phyloP scores from a whole-genome alignment of 1,140 invertebrate species.

The Drosophila nasuta region DNA sequence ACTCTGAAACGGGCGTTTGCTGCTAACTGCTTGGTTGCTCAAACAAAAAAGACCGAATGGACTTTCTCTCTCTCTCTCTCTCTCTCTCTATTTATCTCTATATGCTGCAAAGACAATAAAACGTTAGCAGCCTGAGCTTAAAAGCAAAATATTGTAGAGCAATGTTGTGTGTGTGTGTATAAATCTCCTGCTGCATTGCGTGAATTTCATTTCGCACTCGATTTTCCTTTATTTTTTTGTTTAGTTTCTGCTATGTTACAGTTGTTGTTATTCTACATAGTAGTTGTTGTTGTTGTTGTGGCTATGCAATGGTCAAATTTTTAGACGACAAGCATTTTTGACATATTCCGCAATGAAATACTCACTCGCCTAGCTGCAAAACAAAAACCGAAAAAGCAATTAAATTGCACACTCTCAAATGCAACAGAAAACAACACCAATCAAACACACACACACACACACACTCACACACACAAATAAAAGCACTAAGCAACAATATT shows the following conservation, averaged over 20 bases:
- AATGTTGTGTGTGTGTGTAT: neutral
- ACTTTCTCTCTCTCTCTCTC: too few relatives aligned
- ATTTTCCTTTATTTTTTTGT: constrained; percentile 31
- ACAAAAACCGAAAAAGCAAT: constrained; percentile 77
- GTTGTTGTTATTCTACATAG: neutral
- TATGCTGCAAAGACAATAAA: constrained; percentile 53
- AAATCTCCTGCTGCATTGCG: constrained; percentile 43
- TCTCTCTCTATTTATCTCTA: neutral
- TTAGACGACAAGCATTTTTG: constrained; percentile 74
- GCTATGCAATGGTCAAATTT: constrained; percentile 48
- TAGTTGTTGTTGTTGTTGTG: constrained; percentile 17
- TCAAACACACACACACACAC: neutral
- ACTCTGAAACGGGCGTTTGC: constrained; percentile 31
- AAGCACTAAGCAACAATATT: constrained; percentile 63
- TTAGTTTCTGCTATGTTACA: constrained; percentile 5
- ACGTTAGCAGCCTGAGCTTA: constrained; percentile 57
- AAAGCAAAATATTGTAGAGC: constrained; percentile 79
- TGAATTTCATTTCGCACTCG: constrained; percentile 55
- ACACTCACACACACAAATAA: neutral
- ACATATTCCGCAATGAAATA: constrained; percentile 59
- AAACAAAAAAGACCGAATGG: neutral
- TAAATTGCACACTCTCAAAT: constrained; percentile 79
- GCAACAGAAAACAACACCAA: constrained; percentile 44
- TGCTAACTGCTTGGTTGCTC: constrained; percentile 32
- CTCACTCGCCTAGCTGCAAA: constrained; percentile 21